Evolutionary conservation across 2,113 vertebrate genomes (phyloP), one percentile per base, ranked within the genome.

Genomic region (Rhinolophus ferrumequinum): DNA sequence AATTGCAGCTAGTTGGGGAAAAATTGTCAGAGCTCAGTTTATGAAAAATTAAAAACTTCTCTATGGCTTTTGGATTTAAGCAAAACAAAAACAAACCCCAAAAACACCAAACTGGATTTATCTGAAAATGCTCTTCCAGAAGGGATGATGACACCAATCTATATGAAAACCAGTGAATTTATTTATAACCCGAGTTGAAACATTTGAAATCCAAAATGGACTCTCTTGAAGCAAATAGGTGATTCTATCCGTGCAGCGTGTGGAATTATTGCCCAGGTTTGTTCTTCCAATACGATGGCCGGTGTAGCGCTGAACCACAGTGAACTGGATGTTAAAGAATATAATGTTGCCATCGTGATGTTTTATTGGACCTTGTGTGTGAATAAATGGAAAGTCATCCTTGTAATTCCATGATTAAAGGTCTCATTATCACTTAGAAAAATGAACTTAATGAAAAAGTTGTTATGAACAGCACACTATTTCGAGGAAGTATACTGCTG

Each of bases 371-470:
- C 86, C 56, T 82, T 91, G 82, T 75, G 60, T 64, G n/a, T 66
- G 88, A 96, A 67, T 93, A 93, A 95, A 64, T 87, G 58, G 35
- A 44, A 82, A 97, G 41, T 47, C 83, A 83, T 94, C 38, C 54
- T 87, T 93, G 35, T 50, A 54, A 95, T 95, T 82, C 41, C 38
- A 35, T 72, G 58, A 93, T 82, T 83, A 87, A 94, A 91, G 77
- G 22, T 72, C 44, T 92, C 58, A 62, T 97, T 77, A 88, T 95
- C 85, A 91, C 77, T 84, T 30, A 75, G 79, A 76, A 80, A 44
- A 87, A 69, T 90, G 62, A 87, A 52, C n/a, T 80, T 80, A 72
- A 70, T 95, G 83, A 83, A 77, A 81, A 95, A 94, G 11, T 33
- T 24, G 3, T 85, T 50, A 91, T 41, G 60, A 90, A 30, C 66